Base-by-base conservation (phyloP, 2,113 vertebrate species). In the Sialia sialis region DNA sequence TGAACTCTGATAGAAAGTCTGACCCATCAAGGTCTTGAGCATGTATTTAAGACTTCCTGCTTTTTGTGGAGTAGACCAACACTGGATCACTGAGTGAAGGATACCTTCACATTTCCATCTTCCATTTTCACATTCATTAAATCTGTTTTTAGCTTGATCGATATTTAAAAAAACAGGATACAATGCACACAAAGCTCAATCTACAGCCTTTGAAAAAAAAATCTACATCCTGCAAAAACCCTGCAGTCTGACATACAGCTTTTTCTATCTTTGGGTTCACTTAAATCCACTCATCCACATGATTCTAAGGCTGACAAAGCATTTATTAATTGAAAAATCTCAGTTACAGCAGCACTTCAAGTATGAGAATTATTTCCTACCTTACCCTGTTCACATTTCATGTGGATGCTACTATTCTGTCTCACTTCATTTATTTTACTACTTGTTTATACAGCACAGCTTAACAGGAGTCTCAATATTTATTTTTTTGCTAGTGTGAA, bases 361-460 rank as follows among this genome's bases (percentile, higher is more conserved):
- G 63, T 34, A 68, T 20, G 16, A 86, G 63, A 82, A 70, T 76
- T 79, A 51, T 77, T 81, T 83, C 75, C 79, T 66, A 36, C 41
- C 63, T 75, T 55, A 87, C 13, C 39, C 66, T 72, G 39, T 44
- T 82, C 84, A 44, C 29, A 49, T 84, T 90, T 88, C 39, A 77
- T 20, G 39, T 44, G 4, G 70, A 59, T 51, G 67, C n/a, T 73
- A 69, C 43, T 46, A 74, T 69, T 95, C 72, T 69, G 74, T 38
- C 89, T 87, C 74, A 87, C 79, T 84, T 85, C 46, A 78, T 89
- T 90, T 87, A 82, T 87, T 93, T 90, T 84, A 94, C 60, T 90
- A 64, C 69, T 84, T 89, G 94, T 84, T 93, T 84, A 87, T 72
- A 78, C 41, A 78, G 62, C 39, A 34, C 3, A 79, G 22, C 38